phyloP scores from a whole-genome alignment of 2,888 invertebrate species.

The Pseudococcus longispinus region DNA sequence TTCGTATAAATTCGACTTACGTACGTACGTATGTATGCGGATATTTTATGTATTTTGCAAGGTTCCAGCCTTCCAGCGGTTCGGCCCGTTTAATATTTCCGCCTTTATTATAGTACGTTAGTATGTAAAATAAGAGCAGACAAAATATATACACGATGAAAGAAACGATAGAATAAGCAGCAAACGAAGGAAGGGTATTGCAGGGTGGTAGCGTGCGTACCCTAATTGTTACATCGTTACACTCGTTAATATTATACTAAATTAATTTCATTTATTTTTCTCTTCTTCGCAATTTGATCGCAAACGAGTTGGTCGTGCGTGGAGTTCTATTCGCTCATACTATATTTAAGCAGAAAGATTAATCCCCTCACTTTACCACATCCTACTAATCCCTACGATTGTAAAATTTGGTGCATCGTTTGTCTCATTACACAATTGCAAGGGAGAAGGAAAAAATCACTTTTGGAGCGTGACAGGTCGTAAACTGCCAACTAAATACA shows the following conservation, averaged over 20 bases:
- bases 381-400: neutral
- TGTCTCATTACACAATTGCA: conserved; percentile 3
- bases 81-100: neutral
- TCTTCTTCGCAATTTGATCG: neutral
- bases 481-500: neutral
- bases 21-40: neutral
- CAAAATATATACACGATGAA: neutral
- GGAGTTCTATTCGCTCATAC: no score
- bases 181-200: neutral
- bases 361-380: neutral
- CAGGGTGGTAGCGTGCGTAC: neutral
- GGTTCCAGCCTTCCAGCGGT: neutral
- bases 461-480: conserved; percentile 12
- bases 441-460: neutral
- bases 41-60: neutral
- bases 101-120: neutral
- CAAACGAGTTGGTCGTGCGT: no score
- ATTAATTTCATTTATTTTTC: neutral
- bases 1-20: neutral
- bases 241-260: neutral
- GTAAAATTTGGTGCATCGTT: neutral
- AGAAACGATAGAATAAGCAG: neutral
- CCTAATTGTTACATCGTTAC: neutral
- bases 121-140: neutral
- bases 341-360: no score